Evolutionary conservation across 2,888 invertebrate genomes (phyloP).

Genomic region (Beris chalybata): DNA sequence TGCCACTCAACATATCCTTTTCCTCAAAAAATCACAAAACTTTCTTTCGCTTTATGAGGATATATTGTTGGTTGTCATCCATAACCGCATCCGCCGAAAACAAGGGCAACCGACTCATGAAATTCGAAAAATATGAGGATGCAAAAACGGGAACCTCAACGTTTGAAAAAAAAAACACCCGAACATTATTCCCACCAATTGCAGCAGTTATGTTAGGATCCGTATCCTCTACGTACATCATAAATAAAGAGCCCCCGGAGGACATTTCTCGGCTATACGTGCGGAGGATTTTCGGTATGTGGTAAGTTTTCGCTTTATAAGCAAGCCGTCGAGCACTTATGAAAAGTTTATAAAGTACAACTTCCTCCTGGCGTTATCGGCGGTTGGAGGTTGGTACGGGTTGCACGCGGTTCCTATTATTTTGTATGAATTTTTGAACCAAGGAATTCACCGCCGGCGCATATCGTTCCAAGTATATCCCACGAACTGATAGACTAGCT

Average conservation of each 20-base stretch:
- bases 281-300: not conserved
- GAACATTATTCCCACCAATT: too few species aligned
- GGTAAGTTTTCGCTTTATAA: constrained; percentile 14
- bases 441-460: not conserved
- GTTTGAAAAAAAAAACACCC: too few species aligned
- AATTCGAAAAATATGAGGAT: constrained; percentile 6
- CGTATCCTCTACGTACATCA: too few species aligned
- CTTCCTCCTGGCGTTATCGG: constrained; percentile 28
- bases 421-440: constrained; percentile 7
- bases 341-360: constrained; percentile 33
- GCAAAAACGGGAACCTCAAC: too few species aligned
- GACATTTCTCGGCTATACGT: too few species aligned
- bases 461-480: not conserved
- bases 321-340: constrained; percentile 29
- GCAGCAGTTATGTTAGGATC: too few species aligned
- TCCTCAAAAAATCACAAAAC: constrained; percentile 27
- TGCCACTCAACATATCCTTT: constrained; percentile 29
- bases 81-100: constrained; percentile 29
- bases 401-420: constrained; percentile 11
- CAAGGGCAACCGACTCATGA: constrained; percentile 17
- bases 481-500: not conserved
- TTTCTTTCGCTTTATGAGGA: constrained; percentile 18
- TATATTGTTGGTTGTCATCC: constrained; percentile 10
- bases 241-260: too few species aligned
- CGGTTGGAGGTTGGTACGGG: constrained; percentile 12